Percentiles rank a stretch among this genome's conserved stretches.
Conservation (phyloP, 2,113 vertebrate species). For the Gasterosteus aculeatus region DNA sequence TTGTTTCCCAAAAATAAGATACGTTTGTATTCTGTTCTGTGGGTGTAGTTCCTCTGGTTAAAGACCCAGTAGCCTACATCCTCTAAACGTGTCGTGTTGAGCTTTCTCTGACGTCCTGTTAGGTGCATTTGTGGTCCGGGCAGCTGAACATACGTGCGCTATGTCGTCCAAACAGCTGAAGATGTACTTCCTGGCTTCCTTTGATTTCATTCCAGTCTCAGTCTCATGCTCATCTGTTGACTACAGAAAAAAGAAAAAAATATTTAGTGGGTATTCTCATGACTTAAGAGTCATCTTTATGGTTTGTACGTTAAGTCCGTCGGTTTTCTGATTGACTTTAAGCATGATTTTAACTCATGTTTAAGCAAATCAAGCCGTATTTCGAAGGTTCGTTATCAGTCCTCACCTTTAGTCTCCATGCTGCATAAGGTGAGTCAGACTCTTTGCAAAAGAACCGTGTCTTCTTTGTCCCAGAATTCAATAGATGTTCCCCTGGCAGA, state of each 20-base stretch:
- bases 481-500: constrained; percentile 90
- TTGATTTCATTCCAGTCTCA: constrained; percentile 99
- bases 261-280: constrained; percentile 1
- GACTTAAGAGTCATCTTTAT: background rate
- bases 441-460: constrained; percentile 89
- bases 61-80: constrained; percentile 35
- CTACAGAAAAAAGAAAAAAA: constrained; percentile 74
- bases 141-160: constrained; percentile 89
- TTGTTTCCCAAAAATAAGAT: constrained; percentile 26
- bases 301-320: background rate
- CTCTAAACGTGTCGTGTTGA: constrained; percentile 32
- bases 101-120: constrained; percentile 29
- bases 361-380: constrained; percentile 7
- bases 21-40: constrained; percentile 6
- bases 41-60: constrained; percentile 30
- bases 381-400: background rate
- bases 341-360: constrained; percentile 7
- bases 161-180: constrained; percentile 99
- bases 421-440: constrained; percentile 88
- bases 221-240: constrained; percentile 96
- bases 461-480: constrained; percentile 96
- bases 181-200: constrained; percentile 99
- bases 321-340: background rate
- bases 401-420: constrained; percentile 96
- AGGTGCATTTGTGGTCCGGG: constrained; percentile 17